phyloP scores from a whole-genome alignment of 2,113 vertebrate species.

The Grallaria varia region DNA sequence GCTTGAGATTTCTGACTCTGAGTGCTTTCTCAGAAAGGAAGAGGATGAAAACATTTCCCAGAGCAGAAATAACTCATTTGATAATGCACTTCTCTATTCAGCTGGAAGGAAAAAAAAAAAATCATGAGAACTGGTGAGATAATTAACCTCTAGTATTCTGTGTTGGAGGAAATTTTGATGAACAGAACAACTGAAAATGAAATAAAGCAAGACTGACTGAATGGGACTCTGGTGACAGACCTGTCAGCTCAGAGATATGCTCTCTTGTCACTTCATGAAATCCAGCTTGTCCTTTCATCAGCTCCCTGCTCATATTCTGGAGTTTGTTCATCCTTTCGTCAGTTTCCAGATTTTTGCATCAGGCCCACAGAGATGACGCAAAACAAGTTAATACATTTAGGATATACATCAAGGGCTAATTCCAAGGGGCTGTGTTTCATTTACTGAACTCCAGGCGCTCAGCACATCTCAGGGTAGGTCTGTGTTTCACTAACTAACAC shows the following conservation, averaged over 20 bases:
- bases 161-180: not conserved
- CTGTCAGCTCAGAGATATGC: not conserved
- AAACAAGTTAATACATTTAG: not conserved
- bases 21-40: not conserved
- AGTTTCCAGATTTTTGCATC: not conserved
- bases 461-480: not conserved
- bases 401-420: not conserved
- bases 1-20: not conserved
- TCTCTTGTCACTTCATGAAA: not conserved
- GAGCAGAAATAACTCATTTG: not conserved
- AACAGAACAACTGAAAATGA: not conserved
- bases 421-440: not conserved
- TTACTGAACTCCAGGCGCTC: not conserved
- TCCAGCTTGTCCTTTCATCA: not conserved
- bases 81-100: not conserved
- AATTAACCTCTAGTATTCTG: not conserved
- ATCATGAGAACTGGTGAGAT: not conserved
- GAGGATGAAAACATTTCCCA: not conserved
- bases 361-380: not conserved
- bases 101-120: not conserved
- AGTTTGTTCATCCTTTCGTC: not conserved
- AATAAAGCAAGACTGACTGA: not conserved
- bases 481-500: not conserved
- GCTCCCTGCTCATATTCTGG: not conserved
- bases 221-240: not conserved